A percentile compares a stretch with the other conserved stretches of the same genome.
phyloP scores from a whole-genome alignment of 2,113 vertebrate genomes.

The Pseudopipra pipra region DNA sequence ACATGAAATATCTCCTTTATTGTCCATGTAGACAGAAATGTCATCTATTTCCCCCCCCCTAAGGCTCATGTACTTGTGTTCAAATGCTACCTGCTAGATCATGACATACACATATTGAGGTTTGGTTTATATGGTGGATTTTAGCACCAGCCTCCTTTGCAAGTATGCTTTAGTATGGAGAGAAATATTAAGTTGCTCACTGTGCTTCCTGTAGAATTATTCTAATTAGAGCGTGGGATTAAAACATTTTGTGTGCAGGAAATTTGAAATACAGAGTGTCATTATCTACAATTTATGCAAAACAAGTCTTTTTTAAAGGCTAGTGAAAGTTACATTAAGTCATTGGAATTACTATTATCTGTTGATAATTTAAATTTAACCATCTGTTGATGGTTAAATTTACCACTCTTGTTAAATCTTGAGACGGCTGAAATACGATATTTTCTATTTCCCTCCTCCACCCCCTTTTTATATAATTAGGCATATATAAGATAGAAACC shows the following conservation, averaged over 20 bases:
- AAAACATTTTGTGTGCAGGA: background rate
- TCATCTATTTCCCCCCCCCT: background rate
- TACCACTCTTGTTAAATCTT: background rate
- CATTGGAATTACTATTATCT: background rate
- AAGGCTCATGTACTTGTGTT: background rate
- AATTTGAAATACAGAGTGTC: background rate
- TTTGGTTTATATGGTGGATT: background rate
- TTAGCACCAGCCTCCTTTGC: background rate
- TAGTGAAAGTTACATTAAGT: background rate
- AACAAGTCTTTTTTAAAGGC: background rate
- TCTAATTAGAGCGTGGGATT: conserved; percentile 1
- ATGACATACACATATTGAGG: background rate
- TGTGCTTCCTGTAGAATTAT: background rate
- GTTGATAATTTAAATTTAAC: background rate
- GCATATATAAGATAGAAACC: background rate
- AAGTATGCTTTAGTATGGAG: background rate
- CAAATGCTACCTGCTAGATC: background rate
- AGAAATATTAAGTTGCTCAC: background rate
- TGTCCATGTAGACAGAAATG: background rate
- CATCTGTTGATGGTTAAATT: background rate
- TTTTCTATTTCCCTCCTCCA: background rate
- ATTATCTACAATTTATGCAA: background rate
- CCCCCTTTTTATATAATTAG: background rate
- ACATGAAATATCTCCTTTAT: background rate
- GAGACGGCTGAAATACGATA: background rate